Percentiles rank a stretch among this genome's conserved stretches.
Conservation (phyloP, 2,797 vertebrate species). For the Neopelma chrysocephalum region DNA sequence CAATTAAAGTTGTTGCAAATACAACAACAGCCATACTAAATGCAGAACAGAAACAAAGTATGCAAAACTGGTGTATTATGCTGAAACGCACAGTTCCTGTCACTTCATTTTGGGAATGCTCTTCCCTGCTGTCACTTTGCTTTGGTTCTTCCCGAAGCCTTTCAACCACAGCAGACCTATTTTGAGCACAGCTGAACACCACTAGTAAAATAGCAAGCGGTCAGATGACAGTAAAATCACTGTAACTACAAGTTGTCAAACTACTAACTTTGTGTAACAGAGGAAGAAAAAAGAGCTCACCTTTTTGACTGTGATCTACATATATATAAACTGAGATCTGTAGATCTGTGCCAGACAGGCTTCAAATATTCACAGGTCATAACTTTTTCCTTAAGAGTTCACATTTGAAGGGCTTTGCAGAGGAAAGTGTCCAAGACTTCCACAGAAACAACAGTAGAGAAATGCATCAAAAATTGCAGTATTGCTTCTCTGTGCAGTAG, state of each 20-base stretch:
- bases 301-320: background rate
- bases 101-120: background rate
- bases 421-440: background rate
- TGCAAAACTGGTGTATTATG: background rate
- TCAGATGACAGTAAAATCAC: background rate
- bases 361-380: background rate
- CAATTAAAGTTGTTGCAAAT: background rate
- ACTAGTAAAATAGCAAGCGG: background rate
- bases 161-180: background rate
- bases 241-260: background rate
- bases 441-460: background rate
- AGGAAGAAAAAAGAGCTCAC: background rate
- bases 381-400: background rate
- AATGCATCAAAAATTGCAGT: background rate
- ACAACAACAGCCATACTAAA: background rate
- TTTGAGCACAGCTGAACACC: background rate
- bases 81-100: background rate
- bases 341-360: background rate
- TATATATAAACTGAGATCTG: background rate
- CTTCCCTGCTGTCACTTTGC: background rate
- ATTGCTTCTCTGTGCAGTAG: background rate
- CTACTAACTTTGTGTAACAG: background rate
- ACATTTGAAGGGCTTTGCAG: background rate
- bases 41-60: background rate
- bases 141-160: background rate